These are phyloP conservation scores for Agraylea sexmaculata DNA, from an alignment of 1,140 invertebrate species.

Conservation along the genomic window DNA sequence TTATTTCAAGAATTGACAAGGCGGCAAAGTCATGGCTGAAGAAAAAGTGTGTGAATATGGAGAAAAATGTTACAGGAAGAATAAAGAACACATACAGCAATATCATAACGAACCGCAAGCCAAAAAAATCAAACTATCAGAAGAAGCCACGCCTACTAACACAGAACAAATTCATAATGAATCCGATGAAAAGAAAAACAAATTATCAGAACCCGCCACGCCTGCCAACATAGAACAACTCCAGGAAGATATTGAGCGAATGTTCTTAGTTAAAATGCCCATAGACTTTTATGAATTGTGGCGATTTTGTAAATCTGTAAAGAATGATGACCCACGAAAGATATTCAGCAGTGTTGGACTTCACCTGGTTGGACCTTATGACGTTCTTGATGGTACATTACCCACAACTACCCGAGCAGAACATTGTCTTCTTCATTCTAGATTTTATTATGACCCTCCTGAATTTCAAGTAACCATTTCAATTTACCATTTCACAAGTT, in stretches of 20 bases:
- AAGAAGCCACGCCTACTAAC: no score
- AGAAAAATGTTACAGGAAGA: slow-evolving; percentile 73
- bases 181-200: no score
- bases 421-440: slow-evolving; percentile 69
- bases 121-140: no score
- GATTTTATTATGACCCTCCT: slow-evolving; percentile 88
- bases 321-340: slow-evolving; percentile 40
- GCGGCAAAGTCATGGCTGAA: no score
- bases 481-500: slow-evolving; percentile 13
- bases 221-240: no score
- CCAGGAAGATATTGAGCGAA: slow-evolving; percentile 48
- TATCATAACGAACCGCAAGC: no score
- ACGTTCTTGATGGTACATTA: slow-evolving; percentile 62
- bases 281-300: slow-evolving; percentile 79
- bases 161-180: no score
- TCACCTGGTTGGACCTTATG: slow-evolving; percentile 74
- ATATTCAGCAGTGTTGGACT: slow-evolving; percentile 56
- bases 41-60: slow-evolving; percentile 74
- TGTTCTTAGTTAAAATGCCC: slow-evolving; percentile 80
- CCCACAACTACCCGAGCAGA: slow-evolving; percentile 44
- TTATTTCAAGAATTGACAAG: no score
- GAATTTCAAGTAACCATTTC: slow-evolving; percentile 64
- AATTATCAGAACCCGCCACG: no score
- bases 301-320: slow-evolving; percentile 59
- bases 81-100: no score